Percentiles rank a stretch among this genome's conserved stretches.
Conservation (phyloP, 2,113 vertebrate species). For the Echinops telfairi region DNA sequence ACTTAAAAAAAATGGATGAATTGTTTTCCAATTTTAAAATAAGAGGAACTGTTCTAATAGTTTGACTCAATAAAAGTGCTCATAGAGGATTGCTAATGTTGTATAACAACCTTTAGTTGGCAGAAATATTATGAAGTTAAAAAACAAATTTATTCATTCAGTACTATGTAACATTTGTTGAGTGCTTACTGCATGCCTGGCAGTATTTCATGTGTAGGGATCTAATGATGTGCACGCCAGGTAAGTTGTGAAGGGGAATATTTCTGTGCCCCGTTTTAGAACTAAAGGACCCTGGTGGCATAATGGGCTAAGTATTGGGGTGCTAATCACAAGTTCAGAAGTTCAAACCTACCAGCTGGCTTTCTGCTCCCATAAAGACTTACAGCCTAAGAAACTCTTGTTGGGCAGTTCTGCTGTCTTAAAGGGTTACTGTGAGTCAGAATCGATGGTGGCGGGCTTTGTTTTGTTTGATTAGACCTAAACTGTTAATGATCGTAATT, state of each 20-base stretch:
- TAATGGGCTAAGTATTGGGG: too few relatives aligned
- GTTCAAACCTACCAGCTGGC: too few relatives aligned
- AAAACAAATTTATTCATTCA: background rate
- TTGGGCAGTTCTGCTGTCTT: too few relatives aligned
- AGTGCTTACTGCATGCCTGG: slow-evolving; percentile 34
- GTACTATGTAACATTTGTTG: slow-evolving; percentile 23
- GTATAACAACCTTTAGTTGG: background rate
- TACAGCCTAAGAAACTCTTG: too few relatives aligned
- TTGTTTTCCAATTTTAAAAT: background rate
- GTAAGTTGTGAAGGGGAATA: background rate
- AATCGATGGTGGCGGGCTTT: too few relatives aligned
- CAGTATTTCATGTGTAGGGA: background rate
- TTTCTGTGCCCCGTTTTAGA: background rate
- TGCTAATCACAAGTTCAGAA: too few relatives aligned
- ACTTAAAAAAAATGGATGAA: slow-evolving; percentile 24
- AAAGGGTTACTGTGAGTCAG: too few relatives aligned
- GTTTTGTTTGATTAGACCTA: background rate
- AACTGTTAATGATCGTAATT: background rate
- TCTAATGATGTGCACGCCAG: slow-evolving; percentile 20
- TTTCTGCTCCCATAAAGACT: too few relatives aligned
- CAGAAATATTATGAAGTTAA: slow-evolving; percentile 55
- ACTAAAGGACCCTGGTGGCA: background rate
- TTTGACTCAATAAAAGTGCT: background rate
- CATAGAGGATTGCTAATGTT: background rate
- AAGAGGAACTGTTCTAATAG: slow-evolving; percentile 35